Percentiles rank a stretch among this genome's conserved stretches.
Evolutionary conservation across 2,113 vertebrate species (phyloP).

Genomic region (Larimichthys polyactis): DNA sequence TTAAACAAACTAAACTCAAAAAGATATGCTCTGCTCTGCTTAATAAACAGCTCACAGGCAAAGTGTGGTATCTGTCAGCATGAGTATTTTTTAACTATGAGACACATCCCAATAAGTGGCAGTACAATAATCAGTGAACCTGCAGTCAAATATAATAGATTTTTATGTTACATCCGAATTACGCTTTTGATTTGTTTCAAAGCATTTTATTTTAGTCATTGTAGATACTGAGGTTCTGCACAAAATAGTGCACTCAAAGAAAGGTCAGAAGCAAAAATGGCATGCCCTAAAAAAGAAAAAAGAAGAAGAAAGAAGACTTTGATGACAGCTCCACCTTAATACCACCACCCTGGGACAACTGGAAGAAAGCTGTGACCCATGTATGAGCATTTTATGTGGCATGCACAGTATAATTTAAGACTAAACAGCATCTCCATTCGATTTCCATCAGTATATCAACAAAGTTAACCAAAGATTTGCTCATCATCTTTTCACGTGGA

Average conservation of each 20-base stretch:
- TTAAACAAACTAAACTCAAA: not conserved
- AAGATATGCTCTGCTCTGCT: slow-evolving; percentile 15
- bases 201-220: not conserved
- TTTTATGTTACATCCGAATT: not conserved
- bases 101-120: not conserved
- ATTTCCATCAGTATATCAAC: not conserved
- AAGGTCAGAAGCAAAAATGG: not conserved
- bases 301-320: not conserved
- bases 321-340: not conserved
- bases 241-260: not conserved
- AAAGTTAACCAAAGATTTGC: not conserved
- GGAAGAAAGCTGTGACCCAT: not conserved
- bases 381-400: too few relatives aligned
- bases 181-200: not conserved
- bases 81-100: not conserved
- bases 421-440: too few relatives aligned
- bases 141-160: not conserved
- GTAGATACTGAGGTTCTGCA: not conserved
- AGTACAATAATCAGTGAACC: not conserved
- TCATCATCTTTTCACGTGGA: not conserved
- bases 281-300: not conserved
- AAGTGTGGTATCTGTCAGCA: not conserved
- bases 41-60: not conserved
- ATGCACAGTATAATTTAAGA: not conserved
- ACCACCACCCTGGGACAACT: not conserved